Evolutionary conservation across 2,888 invertebrate species (phyloP).

Genomic region (Coleophora deauratella): DNA sequence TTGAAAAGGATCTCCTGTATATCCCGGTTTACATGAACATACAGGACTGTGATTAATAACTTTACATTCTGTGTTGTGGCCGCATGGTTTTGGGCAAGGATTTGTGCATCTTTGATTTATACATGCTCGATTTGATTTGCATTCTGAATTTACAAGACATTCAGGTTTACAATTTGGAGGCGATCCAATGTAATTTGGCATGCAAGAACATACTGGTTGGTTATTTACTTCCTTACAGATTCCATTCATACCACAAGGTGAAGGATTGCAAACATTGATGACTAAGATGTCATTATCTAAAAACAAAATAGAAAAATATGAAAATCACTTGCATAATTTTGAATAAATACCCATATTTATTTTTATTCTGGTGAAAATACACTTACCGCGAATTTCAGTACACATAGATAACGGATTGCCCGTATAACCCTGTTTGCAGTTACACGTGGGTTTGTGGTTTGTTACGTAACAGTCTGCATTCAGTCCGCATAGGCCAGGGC

Average conservation of each 20-base stretch:
- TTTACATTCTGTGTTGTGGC: conserved; percentile 78
- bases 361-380: no score
- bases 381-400: conserved; percentile 48
- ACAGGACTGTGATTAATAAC: conserved; percentile 82
- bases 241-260: conserved; percentile 82
- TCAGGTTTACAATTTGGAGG: conserved; percentile 79
- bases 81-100: conserved; percentile 81
- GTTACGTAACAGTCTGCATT: conserved; percentile 79
- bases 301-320: conserved; percentile 15
- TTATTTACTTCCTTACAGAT: conserved; percentile 81
- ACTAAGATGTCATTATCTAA: conserved; percentile 43
- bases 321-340: no score
- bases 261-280: conserved; percentile 80
- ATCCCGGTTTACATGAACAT: conserved; percentile 79
- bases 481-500: conserved; percentile 79
- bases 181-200: conserved; percentile 77
- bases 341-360: no score
- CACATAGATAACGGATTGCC: conserved; percentile 79
- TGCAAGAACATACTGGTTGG: conserved; percentile 82
- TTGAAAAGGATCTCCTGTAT: conserved; percentile 80
- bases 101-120: conserved; percentile 79
- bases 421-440: conserved; percentile 74
- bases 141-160: conserved; percentile 79
- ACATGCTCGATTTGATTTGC: conserved; percentile 78
- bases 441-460: conserved; percentile 79